Evolutionary conservation across 2,797 vertebrate genomes (phyloP), one percentile per base, ranked within the genome.

Genomic region (Buphagus erythrorhynchus): DNA sequence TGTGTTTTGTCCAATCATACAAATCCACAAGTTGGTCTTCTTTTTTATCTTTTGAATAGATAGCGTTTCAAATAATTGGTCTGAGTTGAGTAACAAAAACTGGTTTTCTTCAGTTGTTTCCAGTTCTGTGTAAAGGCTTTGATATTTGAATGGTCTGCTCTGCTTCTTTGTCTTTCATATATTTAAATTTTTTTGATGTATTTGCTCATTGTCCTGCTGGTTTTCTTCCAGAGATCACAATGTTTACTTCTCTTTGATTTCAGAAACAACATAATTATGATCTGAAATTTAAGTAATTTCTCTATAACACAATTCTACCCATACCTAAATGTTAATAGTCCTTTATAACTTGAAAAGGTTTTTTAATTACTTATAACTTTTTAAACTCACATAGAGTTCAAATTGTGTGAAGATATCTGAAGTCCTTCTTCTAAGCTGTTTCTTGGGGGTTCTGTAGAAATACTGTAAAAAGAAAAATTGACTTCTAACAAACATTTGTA

Each of bases 1-100:
- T 93, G 81, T 95, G 43, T 95, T 91, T 73, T 88, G 49, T 86
- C 55, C 85, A 86, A 19, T 46, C 58, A 18, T 43, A 76, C 58
- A 91, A 88, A 96, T 61, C 48, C 43, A 43, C 59, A 84, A 84
- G n/a, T 71, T 90, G 49, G 13, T 92, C 0, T 18, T 45, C 43
- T 57, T 72, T 35, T 14, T 52, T 67, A 57, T 31, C 58, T 66
- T 67, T 38, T 13, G 24, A 46, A 59, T 61, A 72, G 26, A 74
- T 67, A 85, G 31, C 3, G 2, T 58, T 93, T 94, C 62, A 77
- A 86, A 74, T 88, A 78, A 62, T 84, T 90, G 19, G 5, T 77
- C 45, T 68, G 78, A 46, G 18, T 82, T 93, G 55, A 80, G 77
- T 82, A 69, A 91, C 67, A 89, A 74, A 91, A 91, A 66, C 25